These are phyloP conservation scores for Sciaenops ocellatus DNA, from an alignment of 2,797 vertebrate species.

Conservation along the genomic window DNA sequence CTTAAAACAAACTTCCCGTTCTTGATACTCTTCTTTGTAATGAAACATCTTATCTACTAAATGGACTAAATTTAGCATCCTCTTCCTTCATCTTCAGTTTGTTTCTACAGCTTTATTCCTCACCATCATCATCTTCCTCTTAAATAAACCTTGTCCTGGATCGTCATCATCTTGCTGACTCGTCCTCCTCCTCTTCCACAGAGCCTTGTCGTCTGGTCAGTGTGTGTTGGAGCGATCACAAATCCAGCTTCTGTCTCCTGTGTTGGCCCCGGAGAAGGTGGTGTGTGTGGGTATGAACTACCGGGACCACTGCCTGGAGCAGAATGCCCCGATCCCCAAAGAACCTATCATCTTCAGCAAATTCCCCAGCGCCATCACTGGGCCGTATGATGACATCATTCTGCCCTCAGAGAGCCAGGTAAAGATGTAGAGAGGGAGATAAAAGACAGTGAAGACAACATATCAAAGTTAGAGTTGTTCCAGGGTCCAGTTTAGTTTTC, in stretches of 20 bases:
- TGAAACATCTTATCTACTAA: background rate
- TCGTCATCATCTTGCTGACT: background rate
- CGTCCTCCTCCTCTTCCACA: constrained; percentile 60
- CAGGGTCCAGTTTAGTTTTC: no score
- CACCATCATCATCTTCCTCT: background rate
- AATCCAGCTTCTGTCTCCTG: constrained; percentile 86
- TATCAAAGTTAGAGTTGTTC: no score
- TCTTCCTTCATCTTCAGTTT: background rate
- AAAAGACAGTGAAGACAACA: background rate
- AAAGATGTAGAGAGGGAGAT: background rate
- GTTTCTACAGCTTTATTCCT: background rate
- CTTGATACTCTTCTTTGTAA: background rate
- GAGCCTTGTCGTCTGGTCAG: constrained; percentile 83
- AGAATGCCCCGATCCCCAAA: constrained; percentile 87
- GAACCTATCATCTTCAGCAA: constrained; percentile 98
- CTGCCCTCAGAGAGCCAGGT: constrained; percentile 89
- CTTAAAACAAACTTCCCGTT: no score
- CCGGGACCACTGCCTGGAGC: constrained; percentile 93
- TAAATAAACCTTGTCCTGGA: background rate
- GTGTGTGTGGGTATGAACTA: constrained; percentile 97
- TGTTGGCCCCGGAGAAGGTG: constrained; percentile 91
- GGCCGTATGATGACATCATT: constrained; percentile 89
- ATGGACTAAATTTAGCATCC: background rate
- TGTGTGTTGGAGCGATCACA: constrained; percentile 79
- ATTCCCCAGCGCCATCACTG: constrained; percentile 91